These are phyloP conservation scores for Sitta carolinensis DNA, from an alignment of 2,797 vertebrate species.

Conservation along the genomic window DNA sequence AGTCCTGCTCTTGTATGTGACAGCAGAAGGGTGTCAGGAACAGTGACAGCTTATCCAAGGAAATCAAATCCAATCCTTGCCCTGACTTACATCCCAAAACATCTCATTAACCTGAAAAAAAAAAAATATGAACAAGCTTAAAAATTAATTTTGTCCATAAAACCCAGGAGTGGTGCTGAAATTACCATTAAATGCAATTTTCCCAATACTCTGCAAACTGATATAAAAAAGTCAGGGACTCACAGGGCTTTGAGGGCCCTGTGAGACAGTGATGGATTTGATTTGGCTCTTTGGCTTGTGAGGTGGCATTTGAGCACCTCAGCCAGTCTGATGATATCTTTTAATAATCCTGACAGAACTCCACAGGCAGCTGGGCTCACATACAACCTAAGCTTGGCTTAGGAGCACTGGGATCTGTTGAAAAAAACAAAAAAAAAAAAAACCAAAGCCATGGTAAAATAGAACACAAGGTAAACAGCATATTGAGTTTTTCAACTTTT, in stretches of 20 bases:
- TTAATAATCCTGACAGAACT: constrained; percentile 42
- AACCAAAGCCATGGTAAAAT: background rate
- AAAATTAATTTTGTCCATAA: background rate
- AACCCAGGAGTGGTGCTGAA: background rate
- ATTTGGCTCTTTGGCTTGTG: background rate
- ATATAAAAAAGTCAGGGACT: background rate
- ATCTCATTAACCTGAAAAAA: background rate
- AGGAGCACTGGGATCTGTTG: background rate
- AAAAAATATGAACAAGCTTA: background rate
- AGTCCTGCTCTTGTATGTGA: background rate
- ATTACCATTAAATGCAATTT: background rate
- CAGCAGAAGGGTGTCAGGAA: background rate
- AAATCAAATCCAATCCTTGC: background rate
- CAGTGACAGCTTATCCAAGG: background rate
- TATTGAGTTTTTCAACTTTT: background rate
- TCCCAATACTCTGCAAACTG: background rate
- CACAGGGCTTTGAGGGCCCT: background rate
- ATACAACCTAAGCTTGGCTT: background rate
- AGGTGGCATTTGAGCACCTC: background rate
- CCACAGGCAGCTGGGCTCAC: background rate
- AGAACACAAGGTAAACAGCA: background rate
- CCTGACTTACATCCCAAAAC: background rate
- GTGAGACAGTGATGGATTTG: background rate
- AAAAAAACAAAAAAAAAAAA: background rate
- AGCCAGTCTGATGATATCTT: background rate